Evolutionary conservation across 2,888 invertebrate genomes (phyloP), one percentile per base, ranked within the genome.

Genomic region (Hyles lineata): DNA sequence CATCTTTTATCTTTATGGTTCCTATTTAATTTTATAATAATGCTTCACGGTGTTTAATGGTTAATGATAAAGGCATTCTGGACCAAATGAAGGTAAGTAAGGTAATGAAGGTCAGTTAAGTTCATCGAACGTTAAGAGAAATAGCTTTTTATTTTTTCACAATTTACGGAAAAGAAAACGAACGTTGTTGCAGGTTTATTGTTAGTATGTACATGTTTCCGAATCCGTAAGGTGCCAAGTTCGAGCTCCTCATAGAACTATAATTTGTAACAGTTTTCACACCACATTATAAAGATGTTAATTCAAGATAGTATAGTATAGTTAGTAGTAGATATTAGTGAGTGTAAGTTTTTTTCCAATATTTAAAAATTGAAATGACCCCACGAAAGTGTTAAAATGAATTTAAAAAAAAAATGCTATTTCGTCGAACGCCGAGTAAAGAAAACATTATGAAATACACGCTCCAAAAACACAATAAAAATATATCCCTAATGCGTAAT

Each of bases 1-100:
- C 55, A 32, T 63, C 21, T 63, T 63, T 70, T 70, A 70, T 63
- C 55, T 72, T 72, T 72, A 72, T 23, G 32, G 52, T 32, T 52
- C 21, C 63, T 63, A 32, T 63, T 72, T 63, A 25, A 58, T 63
- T 63, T 25, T 71, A 52, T 21, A 62, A 52, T 63, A 23, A 55
- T 72, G 32, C 21, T 50, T 9, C 19, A n/a, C 35, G 23, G 59
- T 59, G 58, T 32, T 23, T 63, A 72, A 61, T 50, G 58, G 55
- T 72, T 72, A 63, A 52, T 52, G 35, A 70, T 73, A 43, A 58
- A 70, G 23, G 58, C 15, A 21, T 11, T 35, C 72, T 32, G 8
- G 52, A 55, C 29, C 32, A 19, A 72, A 55, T 63, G 17, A 58
- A 55, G 62, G 52, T 52, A 52, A 52, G 52, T n/a, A n/a, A n/a